Evolutionary conservation across 2,113 vertebrate genomes (phyloP).

Genomic region (Orthonyx spaldingii): DNA sequence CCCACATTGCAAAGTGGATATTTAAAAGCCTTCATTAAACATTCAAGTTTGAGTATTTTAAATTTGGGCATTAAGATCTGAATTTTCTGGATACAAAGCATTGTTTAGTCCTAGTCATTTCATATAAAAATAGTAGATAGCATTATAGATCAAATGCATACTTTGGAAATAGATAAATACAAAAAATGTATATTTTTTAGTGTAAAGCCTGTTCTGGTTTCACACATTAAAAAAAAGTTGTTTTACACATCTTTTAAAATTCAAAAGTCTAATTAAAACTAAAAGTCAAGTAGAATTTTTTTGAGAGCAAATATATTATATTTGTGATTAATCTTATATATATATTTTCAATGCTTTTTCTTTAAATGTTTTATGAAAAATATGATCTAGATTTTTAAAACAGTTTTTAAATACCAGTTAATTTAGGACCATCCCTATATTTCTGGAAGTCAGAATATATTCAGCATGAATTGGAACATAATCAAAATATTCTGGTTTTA

Average conservation of each 20-base stretch:
- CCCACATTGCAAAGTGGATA: not conserved
- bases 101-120: not conserved
- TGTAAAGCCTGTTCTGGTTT: not conserved
- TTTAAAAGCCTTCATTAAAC: not conserved
- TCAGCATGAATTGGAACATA: not conserved
- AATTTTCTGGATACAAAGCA: not conserved
- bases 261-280: not conserved
- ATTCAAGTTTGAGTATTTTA: not conserved
- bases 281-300: not conserved
- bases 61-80: not conserved
- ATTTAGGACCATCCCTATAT: not conserved
- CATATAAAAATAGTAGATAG: not conserved
- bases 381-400: not conserved
- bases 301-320: not conserved
- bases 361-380: not conserved
- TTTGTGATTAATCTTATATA: not conserved
- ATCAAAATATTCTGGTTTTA: not conserved
- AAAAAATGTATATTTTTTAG: not conserved
- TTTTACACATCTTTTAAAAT: not conserved
- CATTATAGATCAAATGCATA: not conserved
- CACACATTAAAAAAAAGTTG: not conserved
- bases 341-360: not conserved
- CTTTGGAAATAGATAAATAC: not conserved
- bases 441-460: not conserved
- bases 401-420: not conserved